Conservation (phyloP, 1,140 invertebrate species). For the Copidosoma floridanum region DNA sequence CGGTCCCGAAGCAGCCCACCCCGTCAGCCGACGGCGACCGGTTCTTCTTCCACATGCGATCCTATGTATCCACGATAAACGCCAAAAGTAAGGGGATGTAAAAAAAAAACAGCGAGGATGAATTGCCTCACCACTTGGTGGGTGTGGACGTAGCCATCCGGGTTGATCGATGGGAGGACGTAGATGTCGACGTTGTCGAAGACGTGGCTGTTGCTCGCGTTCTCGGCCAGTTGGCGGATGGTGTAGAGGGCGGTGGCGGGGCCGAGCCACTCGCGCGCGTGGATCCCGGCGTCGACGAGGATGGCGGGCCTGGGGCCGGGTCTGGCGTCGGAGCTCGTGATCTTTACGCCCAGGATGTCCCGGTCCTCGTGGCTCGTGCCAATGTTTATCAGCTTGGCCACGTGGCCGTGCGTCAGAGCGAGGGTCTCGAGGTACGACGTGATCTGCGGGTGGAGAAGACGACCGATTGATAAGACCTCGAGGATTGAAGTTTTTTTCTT, state of each 20-base stretch:
- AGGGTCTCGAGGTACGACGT: conserved; percentile 51
- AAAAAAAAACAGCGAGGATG: conserved; percentile 1
- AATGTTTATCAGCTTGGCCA: conserved; percentile 53
- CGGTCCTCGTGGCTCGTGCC: conserved; percentile 63
- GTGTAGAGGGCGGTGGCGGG: conserved; percentile 63
- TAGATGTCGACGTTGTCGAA: conserved; percentile 66
- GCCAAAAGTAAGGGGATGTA: no score
- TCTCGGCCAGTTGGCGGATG: conserved; percentile 59
- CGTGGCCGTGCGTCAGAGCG: conserved; percentile 48
- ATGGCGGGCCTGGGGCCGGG: conserved; percentile 42
- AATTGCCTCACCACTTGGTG: conserved; percentile 34
- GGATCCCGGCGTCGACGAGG: conserved; percentile 59
- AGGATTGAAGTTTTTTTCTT: conserved; percentile 19
- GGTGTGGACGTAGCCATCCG: conserved; percentile 56
- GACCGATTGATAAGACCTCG: conserved; percentile 30
- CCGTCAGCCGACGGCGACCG: conserved; percentile 41
- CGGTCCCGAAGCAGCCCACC: conserved; percentile 61
- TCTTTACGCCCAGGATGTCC: conserved; percentile 59
- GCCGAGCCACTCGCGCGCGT: conserved; percentile 69
- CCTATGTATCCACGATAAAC: no score
- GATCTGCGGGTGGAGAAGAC: no score
- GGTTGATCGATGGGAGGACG: conserved; percentile 65
- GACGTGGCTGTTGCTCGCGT: conserved; percentile 43
- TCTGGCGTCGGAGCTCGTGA: conserved; percentile 57
- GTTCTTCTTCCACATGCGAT: conserved; percentile 57